Evolutionary conservation across 2,888 invertebrate genomes (phyloP).

Genomic region (Apocheima hispidaria): DNA sequence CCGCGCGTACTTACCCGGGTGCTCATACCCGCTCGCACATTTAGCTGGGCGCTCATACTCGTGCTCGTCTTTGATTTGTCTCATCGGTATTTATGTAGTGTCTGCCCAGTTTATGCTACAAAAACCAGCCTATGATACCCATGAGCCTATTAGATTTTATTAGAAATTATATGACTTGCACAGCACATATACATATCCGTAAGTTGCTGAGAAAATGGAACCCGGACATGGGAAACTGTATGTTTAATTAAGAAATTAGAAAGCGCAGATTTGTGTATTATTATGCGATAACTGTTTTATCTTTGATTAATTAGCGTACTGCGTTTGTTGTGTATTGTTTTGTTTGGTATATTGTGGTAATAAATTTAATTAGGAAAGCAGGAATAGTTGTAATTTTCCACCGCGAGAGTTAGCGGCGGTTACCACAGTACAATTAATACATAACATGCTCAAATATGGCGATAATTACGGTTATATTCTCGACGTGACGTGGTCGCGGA

Average conservation of each 20-base stretch:
- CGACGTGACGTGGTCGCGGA: conserved; percentile 32
- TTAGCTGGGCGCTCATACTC: background rate
- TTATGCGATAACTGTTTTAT: conserved; percentile 9
- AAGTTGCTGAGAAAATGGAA: conserved; percentile 4
- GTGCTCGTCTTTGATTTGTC: conserved; percentile 30
- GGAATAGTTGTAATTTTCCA: conserved; percentile 18
- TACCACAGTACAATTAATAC: conserved; percentile 18
- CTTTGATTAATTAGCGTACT: background rate
- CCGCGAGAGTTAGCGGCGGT: conserved; percentile 1
- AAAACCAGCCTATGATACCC: background rate
- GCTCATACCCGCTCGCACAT: conserved; percentile 22
- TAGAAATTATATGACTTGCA: background rate
- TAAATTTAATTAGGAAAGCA: conserved; percentile 16
- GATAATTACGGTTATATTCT: conserved; percentile 28
- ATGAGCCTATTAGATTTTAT: background rate
- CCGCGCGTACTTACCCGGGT: conserved; percentile 29
- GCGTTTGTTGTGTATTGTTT: too few species aligned
- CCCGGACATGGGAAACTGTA: conserved; percentile 9
- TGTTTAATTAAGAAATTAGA: conserved; percentile 15
- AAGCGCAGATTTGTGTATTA: conserved; percentile 7
- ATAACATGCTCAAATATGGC: conserved; percentile 30
- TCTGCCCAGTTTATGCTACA: background rate
- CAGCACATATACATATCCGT: conserved; percentile 1
- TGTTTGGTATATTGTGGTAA: background rate
- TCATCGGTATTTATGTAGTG: conserved; percentile 25